Conservation (phyloP, 37 sponge, comb jelly and placozoan species). For the Halichondria panicea region DNA sequence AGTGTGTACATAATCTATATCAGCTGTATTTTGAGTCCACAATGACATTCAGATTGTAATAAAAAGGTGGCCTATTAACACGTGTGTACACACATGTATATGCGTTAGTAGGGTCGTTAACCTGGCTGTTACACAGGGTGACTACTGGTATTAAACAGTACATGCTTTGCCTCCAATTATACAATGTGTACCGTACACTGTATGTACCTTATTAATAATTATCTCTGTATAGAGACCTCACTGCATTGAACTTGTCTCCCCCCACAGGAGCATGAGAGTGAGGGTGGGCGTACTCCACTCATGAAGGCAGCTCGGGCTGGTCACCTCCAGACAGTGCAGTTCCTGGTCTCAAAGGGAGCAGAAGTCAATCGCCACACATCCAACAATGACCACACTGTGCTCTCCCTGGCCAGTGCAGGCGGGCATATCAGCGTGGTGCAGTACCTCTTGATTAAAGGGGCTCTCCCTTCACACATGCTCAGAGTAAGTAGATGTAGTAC, state of each 20-base stretch:
- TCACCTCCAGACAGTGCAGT: conserved; percentile 76
- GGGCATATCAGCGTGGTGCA: conserved; percentile 80
- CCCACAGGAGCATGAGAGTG: conserved; percentile 70
- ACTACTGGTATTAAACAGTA: too few species aligned
- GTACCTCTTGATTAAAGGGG: conserved; percentile 71
- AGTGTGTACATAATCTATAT: not conserved
- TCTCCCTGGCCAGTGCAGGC: conserved; percentile 83
- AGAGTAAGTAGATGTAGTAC: conserved; percentile 43
- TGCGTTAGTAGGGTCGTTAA: too few species aligned
- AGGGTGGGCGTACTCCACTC: conserved; percentile 83
- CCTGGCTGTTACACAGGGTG: too few species aligned
- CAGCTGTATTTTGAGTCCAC: too few species aligned
- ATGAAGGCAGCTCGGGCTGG: conserved; percentile 88
- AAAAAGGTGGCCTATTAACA: too few species aligned
- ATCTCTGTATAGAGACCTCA: not conserved
- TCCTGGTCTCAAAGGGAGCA: conserved; percentile 73
- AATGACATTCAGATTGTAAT: too few species aligned
- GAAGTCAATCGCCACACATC: conserved; percentile 60
- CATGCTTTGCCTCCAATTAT: too few species aligned
- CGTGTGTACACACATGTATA: too few species aligned
- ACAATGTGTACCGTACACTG: not conserved
- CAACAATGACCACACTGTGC: conserved; percentile 83
- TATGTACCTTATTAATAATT: not conserved
- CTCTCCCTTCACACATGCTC: conserved; percentile 63
- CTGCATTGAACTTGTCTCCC: not conserved